Evolutionary conservation across 2,797 vertebrate species (phyloP), one percentile per base, ranked within the genome.

Genomic region (Cossypha heuglini): DNA sequence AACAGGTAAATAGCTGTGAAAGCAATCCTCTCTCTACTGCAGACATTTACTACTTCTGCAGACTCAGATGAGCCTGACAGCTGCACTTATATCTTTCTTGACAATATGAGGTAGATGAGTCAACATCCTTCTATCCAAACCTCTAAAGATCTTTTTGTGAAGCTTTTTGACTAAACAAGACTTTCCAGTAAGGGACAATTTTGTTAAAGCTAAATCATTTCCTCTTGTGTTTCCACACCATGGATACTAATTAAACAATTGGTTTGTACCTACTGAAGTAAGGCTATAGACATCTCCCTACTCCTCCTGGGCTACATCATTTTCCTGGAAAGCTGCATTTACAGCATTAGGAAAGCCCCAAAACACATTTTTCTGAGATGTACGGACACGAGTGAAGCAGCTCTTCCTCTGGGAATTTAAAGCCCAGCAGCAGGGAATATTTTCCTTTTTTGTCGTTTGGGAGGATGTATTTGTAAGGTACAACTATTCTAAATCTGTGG

Each of bases 361-460:
- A 79, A 85, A 77, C 1, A 3, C 31, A 24, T 75, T 96, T 88
- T 83, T 68, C 67, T 4, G 11, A 94, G 62, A 68, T 88, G 33
- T 28, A 71, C 17, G 42, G 79, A 91, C 64, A 63, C 14, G 69
- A 67, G 43, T 4, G 42, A 73, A 92, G 55, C 19, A 58, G 59
- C 52, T 75, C 63, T 61, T 96, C 69, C 82, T 94, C 79, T 51
- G 82, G 66, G 85, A 95, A 84, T 91, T 84, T 15, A 61, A 66
- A 92, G 66, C 76, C 38, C 88, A 93, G 76, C 85, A 88, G 79
- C 16, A 3, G 62, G 63, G 91, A 96, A 75, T 84, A 66, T 76
- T 73, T 95, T 77, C 66, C 35, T 84, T 90, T 88, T 86, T 72
- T 25, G 28, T 40, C 0, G 0, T 90, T 83, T 31, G 33, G 62